Evolutionary conservation across 2,113 vertebrate genomes (phyloP).

Genomic region (Ifrita kowaldi): DNA sequence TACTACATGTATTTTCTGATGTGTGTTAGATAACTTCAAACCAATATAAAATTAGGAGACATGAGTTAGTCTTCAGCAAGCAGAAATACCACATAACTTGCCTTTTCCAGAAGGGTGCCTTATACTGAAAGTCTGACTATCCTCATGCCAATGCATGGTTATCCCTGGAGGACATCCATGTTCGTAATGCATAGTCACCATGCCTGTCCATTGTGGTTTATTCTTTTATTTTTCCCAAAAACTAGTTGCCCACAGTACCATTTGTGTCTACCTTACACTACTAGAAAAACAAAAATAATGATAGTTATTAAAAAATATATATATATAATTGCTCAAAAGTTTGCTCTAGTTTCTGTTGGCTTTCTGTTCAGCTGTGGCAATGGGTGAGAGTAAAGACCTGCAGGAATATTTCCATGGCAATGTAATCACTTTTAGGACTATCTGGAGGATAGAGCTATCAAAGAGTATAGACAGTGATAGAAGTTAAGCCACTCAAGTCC

Average conservation of each 20-base stretch:
- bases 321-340: background rate
- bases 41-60: constrained; percentile 36
- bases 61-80: background rate
- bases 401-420: background rate
- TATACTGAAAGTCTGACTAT: background rate
- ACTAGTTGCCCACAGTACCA: background rate
- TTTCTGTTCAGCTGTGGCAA: background rate
- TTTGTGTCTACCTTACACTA: background rate
- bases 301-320: background rate
- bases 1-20: constrained; percentile 36
- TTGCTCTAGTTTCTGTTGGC: background rate
- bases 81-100: constrained; percentile 53
- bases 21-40: constrained; percentile 56
- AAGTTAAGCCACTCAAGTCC: background rate
- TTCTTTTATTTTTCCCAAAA: background rate
- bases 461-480: background rate
- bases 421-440: background rate
- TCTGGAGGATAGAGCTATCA: background rate
- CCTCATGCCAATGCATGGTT: background rate
- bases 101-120: constrained; percentile 43
- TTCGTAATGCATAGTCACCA: background rate
- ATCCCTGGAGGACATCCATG: background rate
- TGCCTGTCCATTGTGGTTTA: background rate
- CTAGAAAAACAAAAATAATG: background rate
- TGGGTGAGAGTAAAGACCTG: background rate